phyloP scores from a whole-genome alignment of 2,888 invertebrate genomes.

The Sycophila texana region DNA sequence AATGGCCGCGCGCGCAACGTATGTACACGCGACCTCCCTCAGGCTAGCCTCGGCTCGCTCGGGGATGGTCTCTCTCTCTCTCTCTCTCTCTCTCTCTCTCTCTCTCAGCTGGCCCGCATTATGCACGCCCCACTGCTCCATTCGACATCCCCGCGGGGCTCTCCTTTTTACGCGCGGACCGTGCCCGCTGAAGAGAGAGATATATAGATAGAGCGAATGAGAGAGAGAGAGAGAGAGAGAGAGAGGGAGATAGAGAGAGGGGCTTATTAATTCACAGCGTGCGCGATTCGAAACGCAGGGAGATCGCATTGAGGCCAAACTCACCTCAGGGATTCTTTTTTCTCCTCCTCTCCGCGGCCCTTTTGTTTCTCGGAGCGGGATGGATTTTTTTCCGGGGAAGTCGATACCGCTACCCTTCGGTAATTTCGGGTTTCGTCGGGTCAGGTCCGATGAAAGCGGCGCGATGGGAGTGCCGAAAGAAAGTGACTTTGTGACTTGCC shows the following conservation, averaged over 20 bases:
- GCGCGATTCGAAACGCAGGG: slow-evolving; percentile 53
- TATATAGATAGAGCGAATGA: no score
- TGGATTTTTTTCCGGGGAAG: slow-evolving; percentile 3
- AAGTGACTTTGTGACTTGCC: slow-evolving; percentile 33
- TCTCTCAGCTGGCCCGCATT: slow-evolving; percentile 71
- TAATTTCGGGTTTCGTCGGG: slow-evolving; percentile 10
- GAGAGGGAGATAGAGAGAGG: slow-evolving; percentile 38
- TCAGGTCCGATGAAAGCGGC: background rate
- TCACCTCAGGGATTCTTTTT: background rate
- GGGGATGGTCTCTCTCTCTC: slow-evolving; percentile 35
- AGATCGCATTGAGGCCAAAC: no score
- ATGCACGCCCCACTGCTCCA: slow-evolving; percentile 69
- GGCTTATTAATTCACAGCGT: slow-evolving; percentile 73
- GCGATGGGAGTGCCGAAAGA: slow-evolving; percentile 30
- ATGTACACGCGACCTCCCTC: slow-evolving; percentile 57
- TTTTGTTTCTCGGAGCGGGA: background rate
- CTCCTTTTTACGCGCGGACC: background rate
- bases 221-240: no score
- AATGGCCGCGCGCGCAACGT: slow-evolving; percentile 52
- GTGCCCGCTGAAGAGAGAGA: background rate
- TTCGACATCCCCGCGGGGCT: slow-evolving; percentile 66
- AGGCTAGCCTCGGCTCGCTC: slow-evolving; percentile 46
- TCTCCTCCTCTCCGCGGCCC: background rate
- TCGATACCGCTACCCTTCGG: slow-evolving; percentile 31
- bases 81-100: slow-evolving; percentile 22